Evolutionary conservation across 1,140 invertebrate species (phyloP), one percentile per base, ranked within the genome.

Genomic region (Parapsyche elsis): DNA sequence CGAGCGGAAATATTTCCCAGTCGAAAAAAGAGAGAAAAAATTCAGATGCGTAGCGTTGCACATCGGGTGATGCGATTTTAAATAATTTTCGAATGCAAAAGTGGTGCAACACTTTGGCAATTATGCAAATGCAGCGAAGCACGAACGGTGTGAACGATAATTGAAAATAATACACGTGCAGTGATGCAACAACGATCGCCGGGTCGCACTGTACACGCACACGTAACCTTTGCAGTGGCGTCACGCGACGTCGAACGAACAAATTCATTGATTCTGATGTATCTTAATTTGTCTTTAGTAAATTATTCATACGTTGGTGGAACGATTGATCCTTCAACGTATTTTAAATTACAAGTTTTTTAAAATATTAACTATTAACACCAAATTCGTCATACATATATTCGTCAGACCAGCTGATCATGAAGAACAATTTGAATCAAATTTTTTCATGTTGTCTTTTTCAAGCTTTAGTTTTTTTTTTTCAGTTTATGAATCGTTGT

Each of bases 211-310:
- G 57, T 61, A 61, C 57, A 61, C 57, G 57, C 57, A 61, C 16
- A 12, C 16, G 57, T 16, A 61, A n/a, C 30, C 16, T 19, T n/a
- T 19, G 16, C 57, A 61, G 16, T 61, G 57, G 57, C 16, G 57
- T 61, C 57, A 61, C 57, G 57, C 57, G 16, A 61, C 16, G 57
- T 61, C 57, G 16, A 19, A n/a, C 57, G 4, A 61, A 21, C 21
- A 61, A 61, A 61, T 61, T 61, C 57, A 21, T 61, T 61, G 1
- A 19, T 61, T 61, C 57, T 61, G 57, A 61, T 61, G 10, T 61
- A 61, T 61, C 57, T 61, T 61, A 61, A 61, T 61, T 61, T 61
- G 16, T 61, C 57, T 61, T 5, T 1, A 9, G 57, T 19, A 16
- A 61, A 19, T 61, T 61, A 21, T 19, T 19, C 57, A 21, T 38